Conservation (phyloP, 2,797 vertebrate genomes). For the Thalassophryne amazonica region DNA sequence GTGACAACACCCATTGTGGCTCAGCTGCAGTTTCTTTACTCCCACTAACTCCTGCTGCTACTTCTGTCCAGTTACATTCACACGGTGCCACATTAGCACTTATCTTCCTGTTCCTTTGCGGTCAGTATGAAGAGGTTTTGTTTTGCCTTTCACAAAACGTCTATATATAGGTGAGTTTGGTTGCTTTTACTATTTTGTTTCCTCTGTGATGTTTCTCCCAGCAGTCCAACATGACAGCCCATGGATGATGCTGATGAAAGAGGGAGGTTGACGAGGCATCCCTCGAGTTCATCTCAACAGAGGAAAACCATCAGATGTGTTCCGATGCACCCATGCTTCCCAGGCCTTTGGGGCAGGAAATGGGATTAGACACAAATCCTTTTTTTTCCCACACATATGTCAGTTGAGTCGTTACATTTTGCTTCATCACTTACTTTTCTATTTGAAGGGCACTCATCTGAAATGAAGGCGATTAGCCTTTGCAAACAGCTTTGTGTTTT, state of each 20-base stretch:
- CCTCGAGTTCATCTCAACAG: constrained; percentile 1
- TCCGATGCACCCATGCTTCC: constrained; percentile 57
- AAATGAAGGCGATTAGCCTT: constrained; percentile 72
- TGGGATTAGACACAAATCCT: constrained; percentile 73
- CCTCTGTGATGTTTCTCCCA: neutral
- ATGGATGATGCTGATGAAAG: constrained; percentile 19
- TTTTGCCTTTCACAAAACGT: constrained; percentile 8
- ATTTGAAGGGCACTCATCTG: constrained; percentile 67
- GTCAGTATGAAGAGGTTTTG: constrained; percentile 1
- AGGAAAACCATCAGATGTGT: constrained; percentile 14
- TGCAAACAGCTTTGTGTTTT: constrained; percentile 60
- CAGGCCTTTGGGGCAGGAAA: constrained; percentile 74
- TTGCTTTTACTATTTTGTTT: constrained; percentile 14
- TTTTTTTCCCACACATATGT: constrained; percentile 51
- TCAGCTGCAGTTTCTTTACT: constrained; percentile 64
- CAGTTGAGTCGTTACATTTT: constrained; percentile 62
- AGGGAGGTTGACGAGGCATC: constrained; percentile 14
- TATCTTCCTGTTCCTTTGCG: constrained; percentile 39
- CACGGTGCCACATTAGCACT: constrained; percentile 44
- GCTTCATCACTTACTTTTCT: constrained; percentile 59
- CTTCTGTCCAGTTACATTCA: constrained; percentile 31
- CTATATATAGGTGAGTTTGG: neutral
- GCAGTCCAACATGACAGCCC: constrained; percentile 19
- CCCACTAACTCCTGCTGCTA: constrained; percentile 49
- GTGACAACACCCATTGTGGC: constrained; percentile 75